Percentiles rank a stretch among this genome's conserved stretches.
Evolutionary conservation across 2,888 invertebrate species (phyloP).

Genomic region (Andrena minutula): DNA sequence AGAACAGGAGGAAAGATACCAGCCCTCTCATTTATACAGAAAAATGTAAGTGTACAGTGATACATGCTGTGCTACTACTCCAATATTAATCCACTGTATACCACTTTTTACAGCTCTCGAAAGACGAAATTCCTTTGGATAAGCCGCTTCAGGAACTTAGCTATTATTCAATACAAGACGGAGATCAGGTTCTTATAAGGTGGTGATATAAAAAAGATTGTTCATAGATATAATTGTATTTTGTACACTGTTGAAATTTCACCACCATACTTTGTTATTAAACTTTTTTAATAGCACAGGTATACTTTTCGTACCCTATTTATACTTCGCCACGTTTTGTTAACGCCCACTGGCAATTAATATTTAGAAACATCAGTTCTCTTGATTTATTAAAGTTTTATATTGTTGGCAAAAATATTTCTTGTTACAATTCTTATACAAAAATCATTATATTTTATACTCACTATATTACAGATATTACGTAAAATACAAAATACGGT

Average conservation of each 20-base stretch:
- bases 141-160: slow-evolving; percentile 93
- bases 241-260: slow-evolving; percentile 81
- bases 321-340: slow-evolving; percentile 10
- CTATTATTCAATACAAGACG: slow-evolving; percentile 94
- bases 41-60: slow-evolving; percentile 80
- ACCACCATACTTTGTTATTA: slow-evolving; percentile 80
- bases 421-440: slow-evolving; percentile 30
- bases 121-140: slow-evolving; percentile 91
- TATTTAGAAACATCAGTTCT: slow-evolving; percentile 13
- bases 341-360: not conserved
- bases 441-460: slow-evolving; percentile 47
- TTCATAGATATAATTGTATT: slow-evolving; percentile 78
- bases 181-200: slow-evolving; percentile 91
- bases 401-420: slow-evolving; percentile 54
- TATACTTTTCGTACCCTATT: slow-evolving; percentile 44
- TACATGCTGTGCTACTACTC: not conserved
- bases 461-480: slow-evolving; percentile 56
- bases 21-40: slow-evolving; percentile 82
- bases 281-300: slow-evolving; percentile 78
- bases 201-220: slow-evolving; percentile 85
- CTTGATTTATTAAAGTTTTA: slow-evolving; percentile 18
- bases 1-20: slow-evolving; percentile 86
- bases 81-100: slow-evolving; percentile 5
- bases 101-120: slow-evolving; percentile 85
- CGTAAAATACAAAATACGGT: slow-evolving; percentile 58